Evolutionary conservation across 2,797 vertebrate species (phyloP).

Genomic region (Phrynocephalus forsythii): DNA sequence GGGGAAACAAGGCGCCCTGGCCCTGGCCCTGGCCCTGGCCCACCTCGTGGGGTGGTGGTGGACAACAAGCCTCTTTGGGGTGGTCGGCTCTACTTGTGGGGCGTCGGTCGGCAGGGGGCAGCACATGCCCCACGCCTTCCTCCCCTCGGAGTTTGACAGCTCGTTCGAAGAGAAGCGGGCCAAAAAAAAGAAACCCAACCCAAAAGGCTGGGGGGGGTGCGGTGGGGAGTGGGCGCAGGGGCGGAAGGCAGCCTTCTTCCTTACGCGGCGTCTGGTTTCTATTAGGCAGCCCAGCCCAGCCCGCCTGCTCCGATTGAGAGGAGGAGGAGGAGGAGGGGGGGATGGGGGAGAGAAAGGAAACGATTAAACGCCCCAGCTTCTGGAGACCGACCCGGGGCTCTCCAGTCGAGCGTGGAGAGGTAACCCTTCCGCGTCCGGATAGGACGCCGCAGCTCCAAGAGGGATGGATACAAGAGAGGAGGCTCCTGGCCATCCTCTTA

Average conservation of each 20-base stretch:
- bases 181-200: neutral
- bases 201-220: neutral
- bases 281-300: neutral
- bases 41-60: no score
- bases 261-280: constrained; percentile 24
- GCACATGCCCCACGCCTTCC: neutral
- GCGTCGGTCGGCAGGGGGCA: constrained; percentile 12
- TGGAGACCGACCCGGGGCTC: neutral
- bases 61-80: no score
- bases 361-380: constrained; percentile 30
- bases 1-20: no score
- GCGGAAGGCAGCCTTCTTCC: constrained; percentile 16
- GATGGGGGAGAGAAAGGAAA: constrained; percentile 23
- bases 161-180: neutral
- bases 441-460: neutral
- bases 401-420: neutral
- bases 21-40: no score
- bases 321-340: neutral
- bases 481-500: neutral
- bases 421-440: constrained; percentile 21
- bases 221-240: neutral
- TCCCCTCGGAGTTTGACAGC: neutral
- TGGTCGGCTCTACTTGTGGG: no score
- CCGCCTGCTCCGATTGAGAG: neutral
- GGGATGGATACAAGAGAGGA: no score